Evolutionary conservation across 2,113 vertebrate species (phyloP), one percentile per base, ranked within the genome.

Genomic region (Mobula hypostoma): DNA sequence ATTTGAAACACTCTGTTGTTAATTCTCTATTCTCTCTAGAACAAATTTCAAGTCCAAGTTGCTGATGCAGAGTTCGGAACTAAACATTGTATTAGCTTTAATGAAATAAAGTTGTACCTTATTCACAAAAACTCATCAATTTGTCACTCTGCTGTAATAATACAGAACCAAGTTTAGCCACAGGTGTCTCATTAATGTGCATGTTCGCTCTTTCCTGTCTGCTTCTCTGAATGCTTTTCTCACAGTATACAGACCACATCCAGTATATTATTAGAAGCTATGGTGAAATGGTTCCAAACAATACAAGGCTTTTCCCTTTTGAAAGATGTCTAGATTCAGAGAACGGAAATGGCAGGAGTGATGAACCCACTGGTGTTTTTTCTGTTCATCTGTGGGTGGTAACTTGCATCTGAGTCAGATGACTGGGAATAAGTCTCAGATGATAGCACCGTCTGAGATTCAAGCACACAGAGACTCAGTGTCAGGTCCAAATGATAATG

Each of bases 301-400:
- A 93, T 93, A 2, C 91, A 56, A 14, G 36, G 32, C 70, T 74
- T 74, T 93, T 29, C 72, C 36, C 36, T 29, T 74, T 74, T 48
- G 36, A 93, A 74, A 74, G 36, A 93, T 56, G 70, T 19, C 24
- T 27, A 48, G 48, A 24, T 74, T 93, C 68, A 74, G 68, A 74
- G 36, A 74, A 74, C 36, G 91, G 68, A 74, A 93, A 93, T 74
- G 24, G 68, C 70, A 93, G 36, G 36, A 70, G 36, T 74, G 91
- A 76, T 29, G 70, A 24, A 72, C 36, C 36, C 91, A 72, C 70
- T 12, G 7, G 21, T 48, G 36, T 15, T 29, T 93, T 14, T 93
- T 48, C 90, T 93, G 90, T 74, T 48, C 32, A 9, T 93, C 40
- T 74, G 91, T 93, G 91, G 68, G 91, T 93, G 91, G 91, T 74